Conservation (phyloP, 2,797 vertebrate genomes). For the Melanogrammus aeglefinus region DNA sequence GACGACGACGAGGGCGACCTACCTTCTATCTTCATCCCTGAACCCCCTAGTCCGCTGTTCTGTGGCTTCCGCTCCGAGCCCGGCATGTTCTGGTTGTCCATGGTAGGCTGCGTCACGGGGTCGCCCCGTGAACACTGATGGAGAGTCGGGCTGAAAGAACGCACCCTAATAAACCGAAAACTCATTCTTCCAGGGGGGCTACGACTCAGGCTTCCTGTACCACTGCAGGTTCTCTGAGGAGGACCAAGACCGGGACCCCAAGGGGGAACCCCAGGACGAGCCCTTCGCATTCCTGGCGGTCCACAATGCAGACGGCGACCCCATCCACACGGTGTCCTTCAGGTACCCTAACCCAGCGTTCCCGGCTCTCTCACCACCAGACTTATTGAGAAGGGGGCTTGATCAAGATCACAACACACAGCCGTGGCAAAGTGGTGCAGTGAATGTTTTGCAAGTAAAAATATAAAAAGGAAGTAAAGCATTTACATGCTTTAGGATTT, state of each 20-base stretch:
- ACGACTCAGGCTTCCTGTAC: conserved; percentile 88
- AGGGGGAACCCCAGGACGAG: conserved; percentile 71
- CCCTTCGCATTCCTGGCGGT: conserved; percentile 78
- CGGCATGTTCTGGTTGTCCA: conserved; percentile 88
- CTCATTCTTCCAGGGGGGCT: conserved; percentile 76
- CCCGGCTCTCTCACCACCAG: not conserved
- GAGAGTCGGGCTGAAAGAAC: no score
- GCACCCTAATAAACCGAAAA: not conserved
- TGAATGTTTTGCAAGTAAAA: no score
- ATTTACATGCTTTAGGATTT: no score
- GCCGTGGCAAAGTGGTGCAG: no score
- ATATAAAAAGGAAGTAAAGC: no score
- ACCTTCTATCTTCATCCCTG: conserved; percentile 76
- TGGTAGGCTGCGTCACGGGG: conserved; percentile 70
- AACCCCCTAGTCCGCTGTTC: conserved; percentile 80
- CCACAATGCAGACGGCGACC: conserved; percentile 71
- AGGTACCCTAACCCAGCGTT: conserved; percentile 71
- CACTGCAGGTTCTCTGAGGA: conserved; percentile 84
- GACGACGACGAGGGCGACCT: conserved; percentile 73
- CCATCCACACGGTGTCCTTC: conserved; percentile 80
- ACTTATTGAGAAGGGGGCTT: not conserved
- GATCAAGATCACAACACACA: no score
- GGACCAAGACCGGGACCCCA: conserved; percentile 58
- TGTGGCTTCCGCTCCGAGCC: conserved; percentile 89
- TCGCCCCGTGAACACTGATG: no score